A percentile compares a stretch with the other conserved stretches of the same genome.
Evolutionary conservation across 2,888 invertebrate genomes (phyloP).

Genomic region (Allygus modestus): DNA sequence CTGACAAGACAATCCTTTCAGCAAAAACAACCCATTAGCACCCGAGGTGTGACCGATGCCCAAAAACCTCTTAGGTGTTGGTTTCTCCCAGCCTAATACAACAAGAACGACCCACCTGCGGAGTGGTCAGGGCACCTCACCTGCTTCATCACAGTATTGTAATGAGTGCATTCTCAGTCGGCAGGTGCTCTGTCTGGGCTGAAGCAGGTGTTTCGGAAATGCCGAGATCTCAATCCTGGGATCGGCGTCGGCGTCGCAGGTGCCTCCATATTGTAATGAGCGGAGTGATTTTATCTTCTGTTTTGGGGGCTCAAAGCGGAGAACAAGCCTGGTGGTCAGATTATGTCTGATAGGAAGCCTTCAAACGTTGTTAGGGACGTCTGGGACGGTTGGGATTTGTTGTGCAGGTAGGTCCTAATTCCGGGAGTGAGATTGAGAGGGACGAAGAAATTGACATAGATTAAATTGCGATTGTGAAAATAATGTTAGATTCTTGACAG

Average conservation of each 20-base stretch:
- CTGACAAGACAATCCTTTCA: background rate
- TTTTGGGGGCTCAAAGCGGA: background rate
- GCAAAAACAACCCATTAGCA: slow-evolving; percentile 24
- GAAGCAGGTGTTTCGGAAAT: slow-evolving; percentile 19
- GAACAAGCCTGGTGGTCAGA: slow-evolving; percentile 25
- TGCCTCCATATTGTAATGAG: slow-evolving; percentile 15
- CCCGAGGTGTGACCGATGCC: slow-evolving; percentile 5
- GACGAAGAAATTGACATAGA: background rate
- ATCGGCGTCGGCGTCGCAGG: slow-evolving; percentile 2
- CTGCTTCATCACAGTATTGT: slow-evolving; percentile 23
- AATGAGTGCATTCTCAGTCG: slow-evolving; percentile 16
- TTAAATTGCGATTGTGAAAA: background rate
- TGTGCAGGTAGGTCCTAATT: background rate
- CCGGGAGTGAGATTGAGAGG: background rate
- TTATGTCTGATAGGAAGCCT: background rate
- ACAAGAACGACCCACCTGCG: background rate
- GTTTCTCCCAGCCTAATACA: background rate
- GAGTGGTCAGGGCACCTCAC: background rate
- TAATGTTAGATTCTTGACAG: too few relatives aligned
- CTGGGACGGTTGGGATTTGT: background rate
- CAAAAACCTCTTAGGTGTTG: slow-evolving; percentile 15
- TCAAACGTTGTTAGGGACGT: slow-evolving; percentile 1
- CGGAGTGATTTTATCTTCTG: background rate
- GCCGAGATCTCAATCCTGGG: slow-evolving; percentile 22
- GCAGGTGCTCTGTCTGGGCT: slow-evolving; percentile 14